Evolutionary conservation across 2,113 vertebrate species (phyloP).

Genomic region (Garra rufa): DNA sequence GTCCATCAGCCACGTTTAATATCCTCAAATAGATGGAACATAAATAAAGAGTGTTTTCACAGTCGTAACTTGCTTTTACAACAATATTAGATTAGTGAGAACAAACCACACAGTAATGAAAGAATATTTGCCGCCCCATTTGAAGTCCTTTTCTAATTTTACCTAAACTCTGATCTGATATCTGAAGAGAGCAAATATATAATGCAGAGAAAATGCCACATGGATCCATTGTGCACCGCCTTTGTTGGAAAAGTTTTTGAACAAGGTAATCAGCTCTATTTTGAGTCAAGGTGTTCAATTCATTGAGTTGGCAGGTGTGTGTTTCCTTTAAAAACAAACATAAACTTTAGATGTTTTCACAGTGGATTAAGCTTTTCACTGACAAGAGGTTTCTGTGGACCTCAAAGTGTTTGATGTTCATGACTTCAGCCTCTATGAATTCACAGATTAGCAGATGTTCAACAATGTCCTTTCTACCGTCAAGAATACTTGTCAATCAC

Average conservation of each 20-base stretch:
- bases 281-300: slow-evolving; percentile 13
- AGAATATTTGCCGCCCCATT: neutral
- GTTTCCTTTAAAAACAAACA: neutral
- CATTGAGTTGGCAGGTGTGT: slow-evolving; percentile 3
- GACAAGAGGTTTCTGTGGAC: neutral
- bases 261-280: neutral
- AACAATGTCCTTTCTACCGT: neutral
- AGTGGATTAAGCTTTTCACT: neutral
- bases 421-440: slow-evolving; percentile 10
- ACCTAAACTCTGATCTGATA: neutral
- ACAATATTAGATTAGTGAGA: neutral
- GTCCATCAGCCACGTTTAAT: slow-evolving; percentile 17
- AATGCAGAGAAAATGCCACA: neutral
- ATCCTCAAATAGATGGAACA: slow-evolving; percentile 19
- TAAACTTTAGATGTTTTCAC: slow-evolving; percentile 1
- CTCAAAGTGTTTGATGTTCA: slow-evolving; percentile 16
- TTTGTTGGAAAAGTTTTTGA: slow-evolving; percentile 1
- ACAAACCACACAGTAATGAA: neutral
- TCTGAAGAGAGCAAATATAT: slow-evolving; percentile 20
- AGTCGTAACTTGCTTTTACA: slow-evolving; percentile 2
- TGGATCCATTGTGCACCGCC: neutral
- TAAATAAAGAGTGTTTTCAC: neutral
- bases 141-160: slow-evolving; percentile 3
- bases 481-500: neutral
- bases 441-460: neutral